Base-by-base conservation (phyloP, 1,140 invertebrate species). In the Trichogramma pretiosum region DNA sequence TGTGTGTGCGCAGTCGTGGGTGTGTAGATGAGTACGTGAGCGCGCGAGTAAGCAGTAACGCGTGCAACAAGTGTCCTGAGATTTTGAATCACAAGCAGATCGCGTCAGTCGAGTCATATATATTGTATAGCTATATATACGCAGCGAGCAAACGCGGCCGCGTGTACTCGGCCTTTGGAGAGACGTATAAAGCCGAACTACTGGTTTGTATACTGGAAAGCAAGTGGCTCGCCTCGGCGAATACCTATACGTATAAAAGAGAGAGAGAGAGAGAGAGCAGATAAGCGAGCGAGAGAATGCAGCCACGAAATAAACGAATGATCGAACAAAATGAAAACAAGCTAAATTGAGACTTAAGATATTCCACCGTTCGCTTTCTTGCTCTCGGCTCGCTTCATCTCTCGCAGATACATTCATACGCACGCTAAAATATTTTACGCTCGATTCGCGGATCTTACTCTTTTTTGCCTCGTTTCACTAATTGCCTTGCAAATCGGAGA, bases 61-160 rank as follows among this genome's bases (percentile, higher is more conserved):
- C 63, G 68, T 63, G 68, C 68, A 72, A 72, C 67, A 71, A 71
- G 70, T 71, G 67, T 71, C 67, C 68, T 65, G 65, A 71, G 67
- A 66, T 68, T 71, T 72, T 71, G 68, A 72, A 71, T 71, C 68
- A 68, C 70, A 71, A 72, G 70, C 65, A 71, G 68, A 70, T 72
- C 63, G 65, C 57, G 60, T 53, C 58, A 60, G 57, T 55, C 39
- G 19, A 32, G 26, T 7, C 51, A 57, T 54, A 56, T 59, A 62
- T n/a, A n/a, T n/a, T n/a, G n/a, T n/a, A n/a, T n/a, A n/a, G n/a
- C n/a, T n/a, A n/a, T n/a, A n/a, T n/a, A n/a, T n/a, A n/a, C n/a
- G n/a, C n/a, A n/a, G n/a, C n/a, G n/a, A n/a, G n/a, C n/a, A n/a
- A n/a, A n/a, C n/a, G n/a, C 54, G 45, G 28, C 44, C 35, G 17